Percentiles rank a stretch among this genome's conserved stretches.
These are phyloP conservation scores for Sylvilagus floridanus DNA, from an alignment of 2,797 vertebrate species.

Conservation along the genomic window DNA sequence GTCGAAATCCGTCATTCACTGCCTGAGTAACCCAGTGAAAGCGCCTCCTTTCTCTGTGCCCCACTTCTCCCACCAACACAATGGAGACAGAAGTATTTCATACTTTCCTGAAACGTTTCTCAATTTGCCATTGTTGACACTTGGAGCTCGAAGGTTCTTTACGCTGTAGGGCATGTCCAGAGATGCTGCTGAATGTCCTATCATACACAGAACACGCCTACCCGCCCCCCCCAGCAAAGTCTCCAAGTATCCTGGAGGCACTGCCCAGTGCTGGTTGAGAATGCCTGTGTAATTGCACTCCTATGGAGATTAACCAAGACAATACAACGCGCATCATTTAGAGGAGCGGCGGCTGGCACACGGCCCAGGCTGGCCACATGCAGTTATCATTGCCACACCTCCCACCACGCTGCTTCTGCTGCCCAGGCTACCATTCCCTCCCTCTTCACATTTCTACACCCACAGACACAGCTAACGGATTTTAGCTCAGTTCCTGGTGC, in stretches of 20 bases:
- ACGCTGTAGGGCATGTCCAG: too few relatives aligned
- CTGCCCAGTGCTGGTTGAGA: background rate
- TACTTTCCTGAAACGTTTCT: background rate
- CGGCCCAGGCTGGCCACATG: too few relatives aligned
- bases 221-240: background rate
- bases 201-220: background rate
- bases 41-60: background rate
- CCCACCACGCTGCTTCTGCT: background rate
- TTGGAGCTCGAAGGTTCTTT: too few relatives aligned
- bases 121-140: background rate
- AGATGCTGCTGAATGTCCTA: too few relatives aligned
- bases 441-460: background rate
- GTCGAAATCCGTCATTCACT: background rate
- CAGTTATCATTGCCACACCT: too few relatives aligned
- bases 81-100: background rate
- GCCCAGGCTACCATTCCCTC: background rate
- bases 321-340: background rate
- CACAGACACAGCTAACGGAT: background rate
- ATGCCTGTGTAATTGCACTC: background rate
- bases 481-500: background rate
- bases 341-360: background rate
- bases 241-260: background rate
- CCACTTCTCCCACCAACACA: background rate
- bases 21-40: background rate
- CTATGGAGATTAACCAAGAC: background rate